phyloP scores from a whole-genome alignment of 2,113 vertebrate genomes.

The Kryptolebias marmoratus region DNA sequence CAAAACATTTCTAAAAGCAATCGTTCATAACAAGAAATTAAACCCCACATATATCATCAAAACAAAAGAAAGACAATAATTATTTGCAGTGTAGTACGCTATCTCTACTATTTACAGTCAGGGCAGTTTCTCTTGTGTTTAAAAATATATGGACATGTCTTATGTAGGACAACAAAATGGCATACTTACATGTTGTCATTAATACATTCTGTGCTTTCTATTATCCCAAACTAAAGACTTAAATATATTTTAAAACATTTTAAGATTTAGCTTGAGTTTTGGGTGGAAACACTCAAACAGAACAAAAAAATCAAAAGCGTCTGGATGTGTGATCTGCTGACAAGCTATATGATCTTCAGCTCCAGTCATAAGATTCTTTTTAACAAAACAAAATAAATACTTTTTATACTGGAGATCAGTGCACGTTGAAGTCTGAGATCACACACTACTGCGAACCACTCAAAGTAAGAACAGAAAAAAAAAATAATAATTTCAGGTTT shows the following conservation, averaged over 20 bases:
- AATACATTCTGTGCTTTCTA: constrained; percentile 20
- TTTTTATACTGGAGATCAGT: constrained; percentile 55
- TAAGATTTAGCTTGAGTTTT: neutral
- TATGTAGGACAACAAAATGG: neutral
- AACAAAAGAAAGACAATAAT: neutral
- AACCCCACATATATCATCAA: constrained; percentile 18
- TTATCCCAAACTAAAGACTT: neutral
- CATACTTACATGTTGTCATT: constrained; percentile 1
- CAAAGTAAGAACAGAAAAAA: neutral
- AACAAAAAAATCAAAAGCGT: neutral
- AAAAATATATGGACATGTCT: neutral
- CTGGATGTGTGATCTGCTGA: constrained; percentile 24
- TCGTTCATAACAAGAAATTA: constrained; percentile 19
- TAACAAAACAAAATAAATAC: constrained; percentile 65
- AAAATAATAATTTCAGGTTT: constrained; percentile 1
- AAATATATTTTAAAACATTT: neutral
- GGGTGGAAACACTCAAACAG: neutral
- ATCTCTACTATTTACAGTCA: constrained; percentile 45
- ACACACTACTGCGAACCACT: constrained; percentile 6
- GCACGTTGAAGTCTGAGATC: constrained; percentile 35
- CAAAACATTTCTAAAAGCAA: constrained; percentile 17
- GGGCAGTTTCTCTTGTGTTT: constrained; percentile 7
- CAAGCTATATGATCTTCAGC: constrained; percentile 37
- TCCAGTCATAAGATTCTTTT: constrained; percentile 9
- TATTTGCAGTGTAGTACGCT: constrained; percentile 28